Percentiles rank a stretch among this genome's conserved stretches.
Conservation (phyloP, 2,797 vertebrate genomes). For the Notamacropus eugenii region DNA sequence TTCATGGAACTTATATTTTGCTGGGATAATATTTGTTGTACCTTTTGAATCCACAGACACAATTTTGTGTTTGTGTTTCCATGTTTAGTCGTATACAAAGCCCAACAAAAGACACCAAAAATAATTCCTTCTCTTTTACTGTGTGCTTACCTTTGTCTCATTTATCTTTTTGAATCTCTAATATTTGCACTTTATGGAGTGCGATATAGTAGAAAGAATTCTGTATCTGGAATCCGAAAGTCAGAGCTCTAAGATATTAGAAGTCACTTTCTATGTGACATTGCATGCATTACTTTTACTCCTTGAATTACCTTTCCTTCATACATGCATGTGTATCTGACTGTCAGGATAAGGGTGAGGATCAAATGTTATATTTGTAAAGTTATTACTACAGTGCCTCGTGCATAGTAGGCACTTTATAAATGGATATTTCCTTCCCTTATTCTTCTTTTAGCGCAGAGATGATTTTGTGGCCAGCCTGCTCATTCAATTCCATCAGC, state of each 20-base stretch:
- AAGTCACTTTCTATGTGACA: background rate
- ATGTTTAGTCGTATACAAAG: background rate
- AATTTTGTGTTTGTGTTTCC: background rate
- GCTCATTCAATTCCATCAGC: background rate
- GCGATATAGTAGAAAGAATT: background rate
- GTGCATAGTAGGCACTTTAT: background rate
- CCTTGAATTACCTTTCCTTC: background rate
- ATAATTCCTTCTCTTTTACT: background rate
- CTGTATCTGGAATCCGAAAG: background rate
- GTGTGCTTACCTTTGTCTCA: background rate
- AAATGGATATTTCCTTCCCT: background rate
- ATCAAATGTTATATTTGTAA: background rate
- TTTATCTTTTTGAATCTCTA: background rate
- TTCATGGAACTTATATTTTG: background rate
- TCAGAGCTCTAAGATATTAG: background rate
- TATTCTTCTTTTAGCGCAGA: background rate
- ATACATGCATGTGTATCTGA: background rate
- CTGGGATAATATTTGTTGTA: background rate
- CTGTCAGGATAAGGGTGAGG: background rate
- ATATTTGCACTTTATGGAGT: background rate
- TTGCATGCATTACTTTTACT: background rate
- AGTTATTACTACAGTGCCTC: background rate
- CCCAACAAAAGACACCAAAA: background rate
- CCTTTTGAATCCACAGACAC: background rate
- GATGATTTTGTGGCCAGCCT: background rate